Percentiles rank a stretch among this genome's conserved stretches.
Evolutionary conservation across 1,140 invertebrate species (phyloP).

Genomic region (Triops cancriformis): DNA sequence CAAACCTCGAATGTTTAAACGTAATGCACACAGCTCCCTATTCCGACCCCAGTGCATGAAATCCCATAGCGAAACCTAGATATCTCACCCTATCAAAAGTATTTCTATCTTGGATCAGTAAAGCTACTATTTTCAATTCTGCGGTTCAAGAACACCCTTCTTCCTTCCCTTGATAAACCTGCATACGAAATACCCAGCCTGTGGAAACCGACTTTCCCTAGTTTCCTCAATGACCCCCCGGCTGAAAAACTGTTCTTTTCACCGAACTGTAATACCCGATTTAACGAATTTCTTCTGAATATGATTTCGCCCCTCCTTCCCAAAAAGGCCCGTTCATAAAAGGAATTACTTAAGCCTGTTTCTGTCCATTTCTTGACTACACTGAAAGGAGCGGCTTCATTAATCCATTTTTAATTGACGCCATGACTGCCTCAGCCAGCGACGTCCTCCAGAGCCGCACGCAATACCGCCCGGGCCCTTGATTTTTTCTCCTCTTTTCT

Average conservation of each 20-base stretch:
- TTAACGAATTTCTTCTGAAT: not conserved
- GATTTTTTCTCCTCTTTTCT: not conserved
- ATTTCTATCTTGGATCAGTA: too few relatives aligned
- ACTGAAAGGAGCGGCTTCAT: not conserved
- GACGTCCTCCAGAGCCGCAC: not conserved
- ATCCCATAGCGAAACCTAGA: too few relatives aligned
- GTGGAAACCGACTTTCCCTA: not conserved
- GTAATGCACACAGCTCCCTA: too few relatives aligned
- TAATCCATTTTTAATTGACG: slow-evolving; percentile 11
- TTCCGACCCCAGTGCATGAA: too few relatives aligned
- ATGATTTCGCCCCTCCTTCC: too few relatives aligned
- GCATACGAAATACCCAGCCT: not conserved
- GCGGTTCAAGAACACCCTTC: not conserved
- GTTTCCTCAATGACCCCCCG: not conserved
- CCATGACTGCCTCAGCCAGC: not conserved
- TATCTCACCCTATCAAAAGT: too few relatives aligned
- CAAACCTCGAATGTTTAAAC: too few relatives aligned
- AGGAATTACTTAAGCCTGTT: not conserved
- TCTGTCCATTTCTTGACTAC: not conserved
- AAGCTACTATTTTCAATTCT: not conserved
- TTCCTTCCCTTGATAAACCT: not conserved
- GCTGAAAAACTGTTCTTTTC: not conserved
- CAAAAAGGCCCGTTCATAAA: too few relatives aligned
- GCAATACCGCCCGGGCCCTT: not conserved
- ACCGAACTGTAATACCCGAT: not conserved